These are phyloP conservation scores for Argentina silus DNA, from an alignment of 2,797 vertebrate species.

Conservation along the genomic window DNA sequence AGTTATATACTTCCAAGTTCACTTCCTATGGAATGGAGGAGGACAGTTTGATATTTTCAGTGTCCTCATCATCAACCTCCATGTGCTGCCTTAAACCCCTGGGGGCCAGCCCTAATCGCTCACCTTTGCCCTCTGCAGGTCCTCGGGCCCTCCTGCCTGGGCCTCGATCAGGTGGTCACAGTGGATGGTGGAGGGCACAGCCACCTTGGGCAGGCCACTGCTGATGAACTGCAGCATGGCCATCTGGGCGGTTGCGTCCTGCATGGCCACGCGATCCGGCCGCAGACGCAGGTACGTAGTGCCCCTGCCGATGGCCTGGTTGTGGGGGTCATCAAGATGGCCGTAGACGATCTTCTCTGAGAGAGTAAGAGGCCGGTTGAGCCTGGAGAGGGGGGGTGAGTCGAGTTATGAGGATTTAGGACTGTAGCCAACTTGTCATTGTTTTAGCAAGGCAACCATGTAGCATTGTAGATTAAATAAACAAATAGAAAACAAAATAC, in stretches of 20 bases:
- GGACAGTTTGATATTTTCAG: conserved; percentile 4
- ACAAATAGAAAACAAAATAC: no score
- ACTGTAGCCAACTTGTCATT: no score
- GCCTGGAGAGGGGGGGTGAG: conserved; percentile 61
- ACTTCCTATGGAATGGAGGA: conserved; percentile 79
- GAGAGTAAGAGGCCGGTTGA: conserved; percentile 90
- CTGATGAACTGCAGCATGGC: conserved; percentile 99
- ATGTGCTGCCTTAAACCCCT: not conserved
- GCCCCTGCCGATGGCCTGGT: conserved; percentile 90
- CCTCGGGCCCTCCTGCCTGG: conserved; percentile 85
- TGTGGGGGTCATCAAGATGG: conserved; percentile 89
- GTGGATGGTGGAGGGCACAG: conserved; percentile 96
- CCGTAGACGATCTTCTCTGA: conserved; percentile 97
- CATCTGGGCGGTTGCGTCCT: conserved; percentile 97
- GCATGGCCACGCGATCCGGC: conserved; percentile 95
- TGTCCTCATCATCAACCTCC: not conserved
- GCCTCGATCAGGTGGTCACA: conserved; percentile 97
- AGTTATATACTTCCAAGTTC: conserved; percentile 94
- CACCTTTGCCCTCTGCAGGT: conserved; percentile 91
- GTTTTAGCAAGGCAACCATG: no score
- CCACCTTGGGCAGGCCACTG: conserved; percentile 89
- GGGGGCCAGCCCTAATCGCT: conserved; percentile 7
- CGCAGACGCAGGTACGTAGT: conserved; percentile 90
- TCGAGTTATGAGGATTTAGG: not conserved
- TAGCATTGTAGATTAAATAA: no score